Evolutionary conservation across 2,113 vertebrate genomes (phyloP).

Genomic region (Neolamprologus hecqui): DNA sequence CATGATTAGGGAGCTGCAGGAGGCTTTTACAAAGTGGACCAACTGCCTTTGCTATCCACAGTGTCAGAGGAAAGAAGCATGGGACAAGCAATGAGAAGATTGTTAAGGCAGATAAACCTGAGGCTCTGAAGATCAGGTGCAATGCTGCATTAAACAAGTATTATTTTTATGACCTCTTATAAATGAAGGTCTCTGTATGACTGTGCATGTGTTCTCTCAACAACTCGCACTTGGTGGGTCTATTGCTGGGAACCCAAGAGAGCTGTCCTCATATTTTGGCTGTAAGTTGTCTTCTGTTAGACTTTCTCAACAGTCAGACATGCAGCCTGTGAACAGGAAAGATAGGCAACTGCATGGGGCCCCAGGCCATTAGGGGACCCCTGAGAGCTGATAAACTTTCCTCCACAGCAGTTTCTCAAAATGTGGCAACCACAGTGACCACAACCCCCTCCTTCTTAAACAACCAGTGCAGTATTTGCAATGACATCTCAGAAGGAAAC

Average conservation of each 20-base stretch:
- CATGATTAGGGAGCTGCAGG: conserved; percentile 63
- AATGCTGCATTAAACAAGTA: background rate
- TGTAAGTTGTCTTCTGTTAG: background rate
- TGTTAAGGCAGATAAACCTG: background rate
- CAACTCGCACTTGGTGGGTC: background rate
- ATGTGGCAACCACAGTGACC: background rate
- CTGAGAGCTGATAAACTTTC: background rate
- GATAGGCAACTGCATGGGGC: background rate
- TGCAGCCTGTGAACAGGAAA: background rate
- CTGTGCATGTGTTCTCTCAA: background rate
- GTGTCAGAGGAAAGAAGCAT: conserved; percentile 22
- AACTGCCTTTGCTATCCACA: conserved; percentile 24
- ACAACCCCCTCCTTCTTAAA: background rate
- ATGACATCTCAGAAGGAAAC: background rate
- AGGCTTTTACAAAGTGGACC: conserved; percentile 56
- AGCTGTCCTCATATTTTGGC: background rate
- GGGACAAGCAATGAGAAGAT: conserved; percentile 6
- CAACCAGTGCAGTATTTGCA: background rate
- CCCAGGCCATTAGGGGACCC: background rate
- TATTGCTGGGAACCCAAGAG: background rate
- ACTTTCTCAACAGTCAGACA: background rate
- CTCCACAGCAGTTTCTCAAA: background rate
- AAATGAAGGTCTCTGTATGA: background rate
- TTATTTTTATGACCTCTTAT: background rate
- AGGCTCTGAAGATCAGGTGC: background rate